Evolutionary conservation across 2,113 vertebrate species (phyloP).

Genomic region (Pelobates fuscus): DNA sequence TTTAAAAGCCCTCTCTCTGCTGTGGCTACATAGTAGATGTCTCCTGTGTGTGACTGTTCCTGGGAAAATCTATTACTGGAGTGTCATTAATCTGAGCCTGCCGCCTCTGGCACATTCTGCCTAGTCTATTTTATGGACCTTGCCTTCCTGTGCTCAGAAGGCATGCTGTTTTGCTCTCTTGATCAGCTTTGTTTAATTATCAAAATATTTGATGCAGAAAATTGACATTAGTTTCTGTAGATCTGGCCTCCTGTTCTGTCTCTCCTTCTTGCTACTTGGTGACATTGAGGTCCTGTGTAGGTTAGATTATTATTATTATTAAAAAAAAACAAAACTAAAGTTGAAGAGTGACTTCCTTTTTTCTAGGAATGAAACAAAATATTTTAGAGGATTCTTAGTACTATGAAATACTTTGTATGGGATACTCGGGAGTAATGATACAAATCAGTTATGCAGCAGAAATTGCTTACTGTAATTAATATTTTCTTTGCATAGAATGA

Average conservation of each 20-base stretch:
- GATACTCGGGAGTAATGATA: too few relatives aligned
- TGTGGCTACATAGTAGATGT: conserved; percentile 61
- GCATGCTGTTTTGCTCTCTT: conserved; percentile 74
- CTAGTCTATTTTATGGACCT: conserved; percentile 80
- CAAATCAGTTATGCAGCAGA: too few relatives aligned
- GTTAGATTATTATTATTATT: conserved; percentile 50
- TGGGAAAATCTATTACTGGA: conserved; percentile 83
- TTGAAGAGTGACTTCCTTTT: conserved; percentile 19
- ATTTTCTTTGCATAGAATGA: too few relatives aligned
- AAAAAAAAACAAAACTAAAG: conserved; percentile 53
- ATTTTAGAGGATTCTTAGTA: neutral
- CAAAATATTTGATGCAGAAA: conserved; percentile 92
- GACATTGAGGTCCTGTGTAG: conserved; percentile 61
- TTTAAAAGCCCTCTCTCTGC: conserved; percentile 68
- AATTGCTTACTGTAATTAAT: too few relatives aligned
- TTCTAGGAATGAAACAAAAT: conserved; percentile 39
- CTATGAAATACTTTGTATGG: neutral
- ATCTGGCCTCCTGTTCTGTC: conserved; percentile 60
- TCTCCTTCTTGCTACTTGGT: conserved; percentile 54
- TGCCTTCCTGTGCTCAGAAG: conserved; percentile 77
- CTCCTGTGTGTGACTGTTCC: conserved; percentile 70
- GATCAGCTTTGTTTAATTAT: conserved; percentile 89
- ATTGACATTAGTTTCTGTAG: conserved; percentile 79
- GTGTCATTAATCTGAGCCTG: conserved; percentile 82
- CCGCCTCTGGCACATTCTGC: conserved; percentile 74